Percentiles rank a stretch among this genome's conserved stretches.
These are phyloP conservation scores for Columbina picui DNA, from an alignment of 2,113 vertebrate genomes.

Conservation along the genomic window DNA sequence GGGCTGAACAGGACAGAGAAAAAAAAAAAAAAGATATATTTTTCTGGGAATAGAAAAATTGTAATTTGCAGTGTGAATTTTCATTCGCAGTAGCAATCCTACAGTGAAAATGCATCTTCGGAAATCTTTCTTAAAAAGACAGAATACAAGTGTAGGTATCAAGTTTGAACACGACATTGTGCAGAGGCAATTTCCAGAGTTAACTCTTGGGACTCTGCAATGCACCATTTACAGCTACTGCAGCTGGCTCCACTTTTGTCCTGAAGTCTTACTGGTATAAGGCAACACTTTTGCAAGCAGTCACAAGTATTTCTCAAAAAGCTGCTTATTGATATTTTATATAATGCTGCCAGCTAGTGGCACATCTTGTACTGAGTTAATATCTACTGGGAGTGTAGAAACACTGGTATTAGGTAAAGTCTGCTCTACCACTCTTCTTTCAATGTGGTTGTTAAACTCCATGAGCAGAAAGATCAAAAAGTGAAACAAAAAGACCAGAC, in stretches of 20 bases:
- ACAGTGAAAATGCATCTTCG: not conserved
- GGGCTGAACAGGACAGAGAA: not conserved
- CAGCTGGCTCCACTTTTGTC: not conserved
- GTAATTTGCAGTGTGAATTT: not conserved
- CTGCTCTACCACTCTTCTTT: not conserved
- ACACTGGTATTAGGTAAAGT: not conserved
- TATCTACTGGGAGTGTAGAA: not conserved
- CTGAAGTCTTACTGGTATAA: not conserved
- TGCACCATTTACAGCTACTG: not conserved
- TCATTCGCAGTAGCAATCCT: not conserved
- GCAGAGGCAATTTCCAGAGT: not conserved
- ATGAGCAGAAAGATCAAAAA: not conserved
- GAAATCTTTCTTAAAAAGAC: not conserved
- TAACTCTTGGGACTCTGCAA: not conserved
- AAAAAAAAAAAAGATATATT: not conserved
- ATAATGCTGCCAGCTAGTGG: conserved; percentile 82
- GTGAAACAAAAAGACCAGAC: not conserved
- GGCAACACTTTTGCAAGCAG: not conserved
- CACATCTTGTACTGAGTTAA: conserved; percentile 53
- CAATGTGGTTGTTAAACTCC: not conserved
- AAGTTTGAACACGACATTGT: not conserved
- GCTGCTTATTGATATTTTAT: conserved; percentile 68
- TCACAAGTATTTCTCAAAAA: conserved; percentile 7
- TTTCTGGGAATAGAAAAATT: not conserved
- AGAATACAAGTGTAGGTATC: not conserved